These are phyloP conservation scores for Cyclina sinensis DNA, from an alignment of 1,140 invertebrate species.

Conservation along the genomic window DNA sequence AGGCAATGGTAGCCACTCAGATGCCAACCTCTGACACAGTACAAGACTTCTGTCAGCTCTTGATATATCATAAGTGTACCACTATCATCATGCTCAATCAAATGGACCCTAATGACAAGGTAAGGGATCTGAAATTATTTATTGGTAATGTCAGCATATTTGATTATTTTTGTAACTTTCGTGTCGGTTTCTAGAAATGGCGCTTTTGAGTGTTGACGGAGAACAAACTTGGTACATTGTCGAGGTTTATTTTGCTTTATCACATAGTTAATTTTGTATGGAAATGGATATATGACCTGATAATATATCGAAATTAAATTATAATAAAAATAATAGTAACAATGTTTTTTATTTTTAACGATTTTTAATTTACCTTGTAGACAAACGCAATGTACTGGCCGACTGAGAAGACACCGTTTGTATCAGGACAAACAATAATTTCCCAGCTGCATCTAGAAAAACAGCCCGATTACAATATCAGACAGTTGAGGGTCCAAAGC, in stretches of 20 bases:
- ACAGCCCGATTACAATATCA: background rate
- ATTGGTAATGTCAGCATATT: no score
- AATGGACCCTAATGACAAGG: constrained; percentile 20
- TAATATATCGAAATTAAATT: no score
- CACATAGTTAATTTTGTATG: no score
- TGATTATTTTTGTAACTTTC: no score
- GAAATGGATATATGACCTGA: no score
- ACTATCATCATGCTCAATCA: constrained; percentile 22
- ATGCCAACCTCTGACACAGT: constrained; percentile 33
- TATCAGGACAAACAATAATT: background rate
- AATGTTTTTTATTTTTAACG: no score
- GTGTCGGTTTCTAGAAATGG: no score
- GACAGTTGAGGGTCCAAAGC: background rate
- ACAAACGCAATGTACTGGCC: background rate
- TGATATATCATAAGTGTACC: background rate
- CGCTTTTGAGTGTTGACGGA: no score
- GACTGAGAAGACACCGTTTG: background rate
- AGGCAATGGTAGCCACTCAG: constrained; percentile 12
- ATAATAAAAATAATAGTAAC: no score
- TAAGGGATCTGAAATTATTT: no score
- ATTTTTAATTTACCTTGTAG: background rate
- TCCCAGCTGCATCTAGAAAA: background rate
- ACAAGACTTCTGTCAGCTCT: constrained; percentile 2
- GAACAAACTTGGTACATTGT: no score
- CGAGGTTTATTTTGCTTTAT: no score